phyloP scores from a whole-genome alignment of 2,797 vertebrate genomes.

The Sebastes steindachneri region DNA sequence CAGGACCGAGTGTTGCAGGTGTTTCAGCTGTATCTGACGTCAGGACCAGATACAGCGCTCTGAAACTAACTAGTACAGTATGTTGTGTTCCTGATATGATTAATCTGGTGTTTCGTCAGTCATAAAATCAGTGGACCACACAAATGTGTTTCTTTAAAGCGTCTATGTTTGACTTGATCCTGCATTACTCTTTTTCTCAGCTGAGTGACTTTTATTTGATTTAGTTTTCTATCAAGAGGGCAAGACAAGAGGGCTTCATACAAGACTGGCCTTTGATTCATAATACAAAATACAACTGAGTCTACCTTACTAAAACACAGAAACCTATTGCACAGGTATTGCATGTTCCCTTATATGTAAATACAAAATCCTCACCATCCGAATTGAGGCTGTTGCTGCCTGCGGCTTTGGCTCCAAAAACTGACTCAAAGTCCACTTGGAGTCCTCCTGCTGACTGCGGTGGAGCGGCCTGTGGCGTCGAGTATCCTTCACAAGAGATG shows the following conservation, averaged over 20 bases:
- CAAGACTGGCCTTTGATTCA: neutral
- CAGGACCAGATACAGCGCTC: neutral
- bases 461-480: conserved; percentile 88
- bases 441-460: conserved; percentile 91
- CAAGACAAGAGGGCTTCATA: neutral
- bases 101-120: neutral
- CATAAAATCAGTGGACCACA: neutral
- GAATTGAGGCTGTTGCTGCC: conserved; percentile 88
- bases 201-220: neutral
- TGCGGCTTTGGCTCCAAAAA: conserved; percentile 96
- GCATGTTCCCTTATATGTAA: neutral
- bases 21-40: neutral
- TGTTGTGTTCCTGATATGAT: neutral
- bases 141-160: neutral
- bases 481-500: conserved; percentile 86
- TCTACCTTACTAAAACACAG: neutral
- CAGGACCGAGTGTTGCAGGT: neutral
- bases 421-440: conserved; percentile 99
- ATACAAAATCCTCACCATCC: conserved; percentile 86
- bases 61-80: neutral
- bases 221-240: neutral
- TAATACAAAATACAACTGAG: neutral
- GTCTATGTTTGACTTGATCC: neutral
- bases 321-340: neutral
- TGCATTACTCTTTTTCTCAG: neutral